Conservation (phyloP, 2,113 vertebrate species). For the Pluvialis apricaria region DNA sequence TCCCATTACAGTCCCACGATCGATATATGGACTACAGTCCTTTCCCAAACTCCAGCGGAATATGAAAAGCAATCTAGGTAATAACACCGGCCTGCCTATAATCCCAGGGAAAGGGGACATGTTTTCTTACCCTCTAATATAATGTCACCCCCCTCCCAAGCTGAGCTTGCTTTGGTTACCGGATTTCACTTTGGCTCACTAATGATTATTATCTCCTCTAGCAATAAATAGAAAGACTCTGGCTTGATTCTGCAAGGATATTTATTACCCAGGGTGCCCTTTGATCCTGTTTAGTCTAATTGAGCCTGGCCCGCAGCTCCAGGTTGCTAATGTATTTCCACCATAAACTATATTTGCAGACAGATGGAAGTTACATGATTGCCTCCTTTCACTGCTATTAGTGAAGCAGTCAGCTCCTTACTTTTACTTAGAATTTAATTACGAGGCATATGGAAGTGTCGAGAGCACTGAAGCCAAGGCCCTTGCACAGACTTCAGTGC, state of each 20-base stretch:
- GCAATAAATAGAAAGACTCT: background rate
- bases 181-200: background rate
- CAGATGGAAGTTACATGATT: slow-evolving; percentile 55
- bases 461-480: background rate
- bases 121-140: background rate
- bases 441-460: slow-evolving; percentile 12
- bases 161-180: background rate
- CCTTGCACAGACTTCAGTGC: background rate
- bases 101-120: background rate
- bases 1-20: background rate
- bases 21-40: rapidly evolving
- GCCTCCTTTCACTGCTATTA: slow-evolving; percentile 42
- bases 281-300: slow-evolving; percentile 63
- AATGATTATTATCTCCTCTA: background rate
- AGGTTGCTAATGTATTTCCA: slow-evolving; percentile 53
- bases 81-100: background rate
- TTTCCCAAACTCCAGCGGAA: background rate
- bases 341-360: slow-evolving; percentile 29
- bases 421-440: slow-evolving; percentile 43
- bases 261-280: slow-evolving; percentile 56
- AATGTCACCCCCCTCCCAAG: background rate
- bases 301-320: slow-evolving; percentile 42
- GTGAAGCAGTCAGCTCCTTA: slow-evolving; percentile 24
- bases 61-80: background rate
- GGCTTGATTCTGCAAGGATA: background rate